These are phyloP conservation scores for Phaedon cochleariae DNA, from an alignment of 2,888 invertebrate species.

Conservation along the genomic window DNA sequence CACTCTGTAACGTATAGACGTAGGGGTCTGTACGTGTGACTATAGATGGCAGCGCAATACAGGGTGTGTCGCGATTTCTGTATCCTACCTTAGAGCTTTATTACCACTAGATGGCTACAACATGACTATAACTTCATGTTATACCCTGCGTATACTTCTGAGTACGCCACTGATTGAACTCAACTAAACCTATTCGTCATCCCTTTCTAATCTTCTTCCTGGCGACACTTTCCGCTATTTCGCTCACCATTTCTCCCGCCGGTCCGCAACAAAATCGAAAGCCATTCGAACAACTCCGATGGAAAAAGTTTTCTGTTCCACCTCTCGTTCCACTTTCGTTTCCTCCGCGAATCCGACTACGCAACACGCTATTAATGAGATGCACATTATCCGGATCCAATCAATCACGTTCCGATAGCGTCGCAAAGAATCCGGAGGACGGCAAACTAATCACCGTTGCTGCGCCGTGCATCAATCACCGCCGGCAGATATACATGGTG, in stretches of 20 bases:
- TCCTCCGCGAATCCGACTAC: constrained; percentile 26
- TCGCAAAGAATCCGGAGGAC: constrained; percentile 61
- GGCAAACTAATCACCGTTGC: constrained; percentile 61
- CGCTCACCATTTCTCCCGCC: background rate
- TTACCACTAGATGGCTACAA: no score
- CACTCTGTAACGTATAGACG: no score
- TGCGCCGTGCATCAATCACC: constrained; percentile 61
- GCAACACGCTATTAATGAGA: constrained; percentile 50
- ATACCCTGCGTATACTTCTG: no score
- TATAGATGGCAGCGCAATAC: no score
- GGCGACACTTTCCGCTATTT: no score
- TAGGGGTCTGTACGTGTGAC: no score
- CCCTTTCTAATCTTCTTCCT: no score
- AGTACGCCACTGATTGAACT: no score
- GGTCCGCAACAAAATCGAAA: background rate
- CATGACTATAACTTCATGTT: no score
- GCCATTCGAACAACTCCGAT: background rate
- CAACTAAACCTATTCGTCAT: no score
- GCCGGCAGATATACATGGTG: background rate
- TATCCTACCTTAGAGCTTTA: no score
- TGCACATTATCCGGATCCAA: constrained; percentile 55
- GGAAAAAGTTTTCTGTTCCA: constrained; percentile 10
- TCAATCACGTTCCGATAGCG: constrained; percentile 66
- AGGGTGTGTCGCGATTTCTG: no score
- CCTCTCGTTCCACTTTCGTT: constrained; percentile 18